Base-by-base conservation (phyloP, 1,140 invertebrate genomes). In the Hypsibius dujardini region DNA sequence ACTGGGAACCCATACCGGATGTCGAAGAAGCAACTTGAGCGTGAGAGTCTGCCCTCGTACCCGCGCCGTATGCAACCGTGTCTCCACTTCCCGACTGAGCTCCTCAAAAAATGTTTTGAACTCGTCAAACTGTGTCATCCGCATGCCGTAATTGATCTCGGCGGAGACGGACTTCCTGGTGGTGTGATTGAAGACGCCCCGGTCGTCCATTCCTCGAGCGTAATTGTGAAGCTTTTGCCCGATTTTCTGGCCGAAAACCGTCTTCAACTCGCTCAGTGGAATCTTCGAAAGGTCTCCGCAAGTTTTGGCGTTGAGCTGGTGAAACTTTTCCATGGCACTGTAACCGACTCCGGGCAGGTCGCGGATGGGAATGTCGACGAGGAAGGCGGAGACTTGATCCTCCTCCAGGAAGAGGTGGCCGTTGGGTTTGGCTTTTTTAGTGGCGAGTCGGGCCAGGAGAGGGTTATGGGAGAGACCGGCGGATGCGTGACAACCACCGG, bases 91-190 rank as follows among this genome's bases (percentile, higher is more conserved):
- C 28, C 78, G 77, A 40, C 87, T 85, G 2, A 97, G 81, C 77
- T 92, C 87, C 72, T 84, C 82, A 1, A 96, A 77, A 81, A 96
- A 95, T 45, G 83, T 85, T 56, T 86, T 81, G 71, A 88, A 86
- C 76, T 95, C 90, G n/a, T 80, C 77, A 73, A 81, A 79, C 67
- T 84, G 86, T 76, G 86, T 85, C 79, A 96, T 95, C 74, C 93
- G 83, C 71, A 97, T 95, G 1, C 93, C 93, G 82, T 96, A 98
- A 81, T 97, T 98, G 0, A 96, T 87, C 81, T 96, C 93, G 7
- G 91, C 91, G 1, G 92, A 96, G 0, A 98, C 88, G 2, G 92
- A 94, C 82, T 96, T 95, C 76, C 92, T 84, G 73, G 87, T 80
- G 73, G 83, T 78, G 2, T 85, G 79, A 71, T 71, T 72, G 69